Base-by-base conservation (phyloP, 2,797 vertebrate genomes). In the Notoglanidium macrostoma region DNA sequence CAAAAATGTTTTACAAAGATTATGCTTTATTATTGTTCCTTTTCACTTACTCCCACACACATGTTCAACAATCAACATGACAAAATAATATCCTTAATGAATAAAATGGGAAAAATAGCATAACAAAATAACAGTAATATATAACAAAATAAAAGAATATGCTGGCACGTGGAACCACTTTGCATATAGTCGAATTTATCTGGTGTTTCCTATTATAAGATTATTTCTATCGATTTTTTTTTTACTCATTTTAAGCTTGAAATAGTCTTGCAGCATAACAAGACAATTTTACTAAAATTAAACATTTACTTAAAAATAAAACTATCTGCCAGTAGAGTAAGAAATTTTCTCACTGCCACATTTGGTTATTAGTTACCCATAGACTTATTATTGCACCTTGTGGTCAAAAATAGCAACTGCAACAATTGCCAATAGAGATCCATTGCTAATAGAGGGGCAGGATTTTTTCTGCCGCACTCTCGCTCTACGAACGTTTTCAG, bases 1-100 rank as follows among this genome's bases (percentile, higher is more conserved):
- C 90, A 89, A 88, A 55, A 77, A 91, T 90, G 86, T 40, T 67
- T 90, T 54, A 21, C n/a, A 83, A 67, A 44, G n/a, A 35, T 84
- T 73, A 21, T 44, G 26, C 35, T 35, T 1, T 35, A 49, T 63
- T 61, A 73, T 14, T 83, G 46, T 83, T 87, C 40, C 6, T 68
- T 78, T 12, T 63, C 51, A 11, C 51, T 61, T 44, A 3, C 74
- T 76, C 54, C 15, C 23, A 9, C 4, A 40, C 67, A 35, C 29
- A 21, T 40, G 35, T 21, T 70, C 12, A n/a, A 15, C 11, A 32
- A 55, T 57, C 54, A 21, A 12, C 21, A 23, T 23, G 9, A 12
- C 17, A 2, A 5, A 79, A 19, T 77, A 59, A 59, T 15, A 14
- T 61, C 32, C 32, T 70, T 40, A 40, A 35, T 68, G 32, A 40